Percentiles rank a stretch among this genome's conserved stretches.
Conservation (phyloP, 2,113 vertebrate species). For the zebrafish (Danio rerio) region GRCz12tu NC_133188.1:7657001-7657500, state of each 20-base stretch:
- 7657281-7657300: slow-evolving; percentile 36
- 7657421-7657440: slow-evolving; percentile 43
- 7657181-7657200: slow-evolving; percentile 43
- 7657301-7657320: slow-evolving; percentile 40
- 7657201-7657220: slow-evolving; percentile 48
- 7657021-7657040: slow-evolving; percentile 58
- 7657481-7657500: slow-evolving; percentile 11
- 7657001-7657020: slow-evolving; percentile 28
- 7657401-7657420: slow-evolving; percentile 57
- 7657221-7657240: slow-evolving; percentile 59
- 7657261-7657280: slow-evolving; percentile 32
- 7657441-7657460: slow-evolving; percentile 44
- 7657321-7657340: slow-evolving; percentile 33
- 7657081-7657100: slow-evolving; percentile 40
- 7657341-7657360: slow-evolving; percentile 1
- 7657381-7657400: slow-evolving; percentile 58
- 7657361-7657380: slow-evolving; percentile 14
- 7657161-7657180: slow-evolving; percentile 3
- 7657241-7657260: slow-evolving; percentile 55
- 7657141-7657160: slow-evolving; percentile 31
- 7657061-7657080: slow-evolving; percentile 54
- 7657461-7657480: slow-evolving; percentile 12
- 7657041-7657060: slow-evolving; percentile 65
- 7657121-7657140: slow-evolving; percentile 29
- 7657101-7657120: slow-evolving; percentile 33